Evolutionary conservation across 2,797 vertebrate genomes (phyloP).

Genomic region (Argentina silus): DNA sequence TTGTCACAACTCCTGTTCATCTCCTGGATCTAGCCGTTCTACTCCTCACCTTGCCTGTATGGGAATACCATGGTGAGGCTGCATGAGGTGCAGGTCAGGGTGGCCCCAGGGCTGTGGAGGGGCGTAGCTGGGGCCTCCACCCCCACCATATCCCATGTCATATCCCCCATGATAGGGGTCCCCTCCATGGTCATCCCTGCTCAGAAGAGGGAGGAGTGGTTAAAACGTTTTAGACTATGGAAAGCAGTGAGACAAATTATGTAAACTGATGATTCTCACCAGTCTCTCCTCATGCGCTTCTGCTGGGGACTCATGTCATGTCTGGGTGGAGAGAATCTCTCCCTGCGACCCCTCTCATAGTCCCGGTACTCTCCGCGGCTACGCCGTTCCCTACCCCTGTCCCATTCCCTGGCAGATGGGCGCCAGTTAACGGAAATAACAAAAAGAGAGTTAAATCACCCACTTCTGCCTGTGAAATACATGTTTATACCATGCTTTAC

Average conservation of each 20-base stretch:
- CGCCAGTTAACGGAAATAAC: constrained; percentile 38
- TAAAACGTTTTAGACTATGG: neutral
- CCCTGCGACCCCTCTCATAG: constrained; percentile 89
- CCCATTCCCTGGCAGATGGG: constrained; percentile 84
- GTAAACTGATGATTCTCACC: constrained; percentile 72
- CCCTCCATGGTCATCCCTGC: constrained; percentile 92
- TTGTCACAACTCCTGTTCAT: neutral
- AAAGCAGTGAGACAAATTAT: neutral
- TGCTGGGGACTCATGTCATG: constrained; percentile 92
- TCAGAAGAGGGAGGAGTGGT: neutral
- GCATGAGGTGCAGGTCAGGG: constrained; percentile 90
- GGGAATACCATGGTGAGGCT: constrained; percentile 90
- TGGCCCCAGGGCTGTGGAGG: constrained; percentile 95
- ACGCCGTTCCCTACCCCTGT: constrained; percentile 88
- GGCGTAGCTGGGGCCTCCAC: constrained; percentile 88
- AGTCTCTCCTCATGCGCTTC: constrained; percentile 93
- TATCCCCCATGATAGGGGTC: constrained; percentile 92
- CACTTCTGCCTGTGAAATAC: neutral
- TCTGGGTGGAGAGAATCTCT: constrained; percentile 88
- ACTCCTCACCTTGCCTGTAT: constrained; percentile 89
- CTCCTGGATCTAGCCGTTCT: neutral
- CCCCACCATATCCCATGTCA: constrained; percentile 88
- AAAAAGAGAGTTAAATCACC: neutral
- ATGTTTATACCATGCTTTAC: neutral
- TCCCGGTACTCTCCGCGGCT: constrained; percentile 91